Percentiles rank a stretch among this genome's conserved stretches.
Evolutionary conservation across 2,888 invertebrate species (phyloP).

Genomic region (Mimachlamys varia): DNA sequence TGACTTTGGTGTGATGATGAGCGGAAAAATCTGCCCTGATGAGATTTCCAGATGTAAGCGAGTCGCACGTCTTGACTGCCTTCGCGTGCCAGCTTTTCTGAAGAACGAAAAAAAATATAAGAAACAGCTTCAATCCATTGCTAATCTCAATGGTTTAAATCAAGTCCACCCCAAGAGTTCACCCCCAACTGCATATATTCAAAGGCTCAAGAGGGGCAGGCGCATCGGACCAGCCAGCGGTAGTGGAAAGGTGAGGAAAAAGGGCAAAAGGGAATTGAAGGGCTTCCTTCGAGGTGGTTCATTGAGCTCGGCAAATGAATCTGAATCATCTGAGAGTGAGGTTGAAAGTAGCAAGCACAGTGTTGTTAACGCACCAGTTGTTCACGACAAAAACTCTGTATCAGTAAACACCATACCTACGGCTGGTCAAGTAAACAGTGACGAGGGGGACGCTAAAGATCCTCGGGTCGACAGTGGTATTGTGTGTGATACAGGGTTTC

Average conservation of each 20-base stretch:
- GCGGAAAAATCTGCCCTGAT: conserved; percentile 77
- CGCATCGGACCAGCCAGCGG: conserved; percentile 63
- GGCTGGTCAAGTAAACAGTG: neutral
- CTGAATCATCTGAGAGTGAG: conserved; percentile 52
- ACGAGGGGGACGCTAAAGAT: neutral
- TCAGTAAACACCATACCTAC: conserved; percentile 11
- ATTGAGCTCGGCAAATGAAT: conserved; percentile 41
- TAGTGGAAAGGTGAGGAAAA: conserved; percentile 63
- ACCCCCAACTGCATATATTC: conserved; percentile 65
- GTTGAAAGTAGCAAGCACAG: conserved; percentile 18
- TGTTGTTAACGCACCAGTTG: neutral
- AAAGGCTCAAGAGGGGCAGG: conserved; percentile 63
- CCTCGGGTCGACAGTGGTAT: conserved; percentile 11
- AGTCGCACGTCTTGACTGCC: conserved; percentile 72
- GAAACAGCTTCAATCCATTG: conserved; percentile 71
- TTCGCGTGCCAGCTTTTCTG: conserved; percentile 78
- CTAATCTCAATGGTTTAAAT: conserved; percentile 72
- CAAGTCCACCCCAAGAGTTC: conserved; percentile 60
- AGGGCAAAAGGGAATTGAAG: conserved; percentile 52
- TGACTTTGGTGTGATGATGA: conserved; percentile 78
- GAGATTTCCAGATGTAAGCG: conserved; percentile 76
- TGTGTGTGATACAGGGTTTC: conserved; percentile 20
- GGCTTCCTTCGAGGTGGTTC: conserved; percentile 47
- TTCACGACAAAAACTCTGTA: neutral
- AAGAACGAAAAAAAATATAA: conserved; percentile 74